Percentiles rank a stretch among this genome's conserved stretches.
Conservation (phyloP, 2,797 vertebrate genomes). For the Lagothrix lagotricha region DNA sequence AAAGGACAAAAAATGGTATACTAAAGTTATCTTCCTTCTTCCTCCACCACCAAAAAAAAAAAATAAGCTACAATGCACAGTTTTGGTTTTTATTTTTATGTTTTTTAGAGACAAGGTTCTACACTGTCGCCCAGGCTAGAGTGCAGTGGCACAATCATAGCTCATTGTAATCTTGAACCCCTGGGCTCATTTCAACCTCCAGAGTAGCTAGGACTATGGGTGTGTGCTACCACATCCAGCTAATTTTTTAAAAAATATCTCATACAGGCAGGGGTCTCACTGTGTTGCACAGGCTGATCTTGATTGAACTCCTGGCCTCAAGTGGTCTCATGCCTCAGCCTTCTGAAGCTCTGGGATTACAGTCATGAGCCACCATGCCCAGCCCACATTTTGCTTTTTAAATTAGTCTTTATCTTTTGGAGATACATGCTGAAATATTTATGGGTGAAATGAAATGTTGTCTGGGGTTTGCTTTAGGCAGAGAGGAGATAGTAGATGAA, state of each 20-base stretch:
- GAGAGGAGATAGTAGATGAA: not conserved
- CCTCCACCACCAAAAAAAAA: not conserved
- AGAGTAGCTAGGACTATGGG: not conserved
- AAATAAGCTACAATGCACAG: not conserved
- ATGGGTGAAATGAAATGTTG: not conserved
- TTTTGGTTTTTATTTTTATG: too few species aligned
- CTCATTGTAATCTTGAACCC: too few species aligned
- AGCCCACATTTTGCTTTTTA: not conserved
- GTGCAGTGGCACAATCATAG: too few species aligned
- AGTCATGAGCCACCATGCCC: not conserved
- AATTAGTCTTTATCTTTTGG: not conserved
- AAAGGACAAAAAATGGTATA: not conserved
- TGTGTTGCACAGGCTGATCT: not conserved
- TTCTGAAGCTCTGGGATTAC: not conserved
- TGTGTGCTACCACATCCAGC: not conserved
- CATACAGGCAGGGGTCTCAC: not conserved
- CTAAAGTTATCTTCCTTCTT: not conserved
- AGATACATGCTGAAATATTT: not conserved
- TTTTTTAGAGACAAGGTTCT: too few species aligned
- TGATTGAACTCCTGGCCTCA: not conserved
- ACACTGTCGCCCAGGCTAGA: too few species aligned
- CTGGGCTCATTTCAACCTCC: not conserved
- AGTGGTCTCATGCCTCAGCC: not conserved
- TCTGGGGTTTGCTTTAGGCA: slow-evolving; percentile 22
- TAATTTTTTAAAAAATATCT: not conserved